Evolutionary conservation across 2,888 invertebrate species (phyloP), one percentile per base, ranked within the genome.

Genomic region (Perizoma affinitatum): DNA sequence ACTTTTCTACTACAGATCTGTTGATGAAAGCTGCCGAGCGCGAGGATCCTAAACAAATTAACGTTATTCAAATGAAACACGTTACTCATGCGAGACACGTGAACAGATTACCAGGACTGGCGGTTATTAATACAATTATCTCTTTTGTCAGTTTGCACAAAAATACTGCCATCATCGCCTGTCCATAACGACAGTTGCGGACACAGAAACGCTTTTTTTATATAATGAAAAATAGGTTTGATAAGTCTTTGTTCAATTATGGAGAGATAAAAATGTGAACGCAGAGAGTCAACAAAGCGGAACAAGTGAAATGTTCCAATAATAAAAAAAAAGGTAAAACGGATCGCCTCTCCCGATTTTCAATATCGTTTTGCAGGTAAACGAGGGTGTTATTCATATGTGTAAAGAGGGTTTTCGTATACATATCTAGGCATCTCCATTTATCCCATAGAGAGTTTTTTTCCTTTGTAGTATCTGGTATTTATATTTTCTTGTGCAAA

Each of bases 301-400:
- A 88, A 87, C 83, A 84, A 87, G 86, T 86, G 84, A 86, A 88
- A 83, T 73, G 84, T 81, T 84, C 79, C 82, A 80, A 84, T 86
- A 86, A 86, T 83, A 84, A 86, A 55, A 81, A 73, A 74, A 85
- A 83, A 84, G 84, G 84, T 80, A 79, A 79, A 87, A 81, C 76
- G 80, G 79, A 80, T 82, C 80, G 81, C 73, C 74, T 76, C 76
- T 72, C 76, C 80, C 80, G 82, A 84, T 85, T 87, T 87, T 84
- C 84, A 86, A 87, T 86, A 86, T 79, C 83, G 79, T 82, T 83
- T 80, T 80, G 79, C 77, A 80, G 82, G 83, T 84, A 83, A 86
- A 83, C 80, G 84, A 78, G 77, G 79, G 76, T 78, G 83, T 83
- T 82, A 85, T 83, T 82, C 82, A 85, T 85, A 83, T 80, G 80